Evolutionary conservation across 1,140 invertebrate genomes (phyloP), one percentile per base, ranked within the genome.

Genomic region (Pararge aegeria): DNA sequence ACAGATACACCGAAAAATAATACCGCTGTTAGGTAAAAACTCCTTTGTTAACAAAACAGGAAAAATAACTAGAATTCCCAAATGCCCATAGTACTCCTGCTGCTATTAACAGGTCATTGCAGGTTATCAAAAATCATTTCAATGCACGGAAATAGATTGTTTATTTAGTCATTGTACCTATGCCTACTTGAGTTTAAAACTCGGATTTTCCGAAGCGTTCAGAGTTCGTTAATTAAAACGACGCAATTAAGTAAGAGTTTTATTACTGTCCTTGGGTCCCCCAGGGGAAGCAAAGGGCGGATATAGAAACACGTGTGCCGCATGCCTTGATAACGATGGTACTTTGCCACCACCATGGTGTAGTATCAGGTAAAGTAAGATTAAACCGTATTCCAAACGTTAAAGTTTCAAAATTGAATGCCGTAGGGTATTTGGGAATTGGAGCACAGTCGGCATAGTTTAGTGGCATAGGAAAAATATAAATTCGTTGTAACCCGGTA

Each of bases 221-320:
- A 3, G 67, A 48, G 50, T 73, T 70, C 50, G 63, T 73, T 78
- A 80, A 83, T 78, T 78, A 73, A 64, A 64, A 34, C 54, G 55
- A 52, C 46, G 74, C 78, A 79, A 83, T 83, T 78, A 83, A 75
- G 75, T 73, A 72, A 78, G 68, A 75, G 71, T 75, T 80, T 82
- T 79, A 80, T 78, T 69, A 51, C 63, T 70, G 74, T 80, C 79
- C 79, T 84, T 82, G 79, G 73, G 48, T 66, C 68, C 67, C 68
- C 67, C 68, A 61, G 73, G 73, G 80, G 71, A 75, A 74, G 68
- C 62, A 72, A 78, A 80, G 78, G 78, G 76, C 83, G 83, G 83
- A 87, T 80, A 75, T 78, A 70, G 69, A 71, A 66, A 77, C 81
- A 83, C 83, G 75, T 84, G 81, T 64, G 68, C 57, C 70, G 70